These are phyloP conservation scores for Trichogramma evanescens DNA, from an alignment of 2,888 invertebrate species.

Conservation along the genomic window DNA sequence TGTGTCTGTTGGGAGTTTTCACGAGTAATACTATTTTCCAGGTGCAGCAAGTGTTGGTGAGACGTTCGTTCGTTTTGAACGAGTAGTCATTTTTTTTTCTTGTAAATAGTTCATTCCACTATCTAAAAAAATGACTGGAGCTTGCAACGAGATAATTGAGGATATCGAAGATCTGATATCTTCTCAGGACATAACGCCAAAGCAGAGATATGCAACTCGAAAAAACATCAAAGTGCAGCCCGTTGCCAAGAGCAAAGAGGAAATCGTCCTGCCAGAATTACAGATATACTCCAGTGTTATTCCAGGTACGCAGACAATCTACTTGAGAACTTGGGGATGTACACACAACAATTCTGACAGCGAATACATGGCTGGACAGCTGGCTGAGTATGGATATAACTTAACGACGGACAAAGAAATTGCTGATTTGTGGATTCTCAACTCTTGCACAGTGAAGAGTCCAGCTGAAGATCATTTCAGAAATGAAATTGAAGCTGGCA, in stretches of 20 bases:
- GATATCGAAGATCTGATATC: conserved; percentile 82
- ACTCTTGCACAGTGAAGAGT: conserved; percentile 97
- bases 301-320: conserved; percentile 57
- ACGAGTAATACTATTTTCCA: no score
- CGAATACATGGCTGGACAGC: conserved; percentile 96
- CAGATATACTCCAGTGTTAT: conserved; percentile 43
- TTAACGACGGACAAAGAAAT: conserved; percentile 71
- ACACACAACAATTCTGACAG: conserved; percentile 96
- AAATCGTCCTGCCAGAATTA: conserved; percentile 26
- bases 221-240: conserved; percentile 66
- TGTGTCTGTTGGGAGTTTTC: no score
- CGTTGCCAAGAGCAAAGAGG: conserved; percentile 49
- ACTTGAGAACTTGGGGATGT: conserved; percentile 93
- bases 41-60: no score
- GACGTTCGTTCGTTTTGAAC: no score
- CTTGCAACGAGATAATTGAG: conserved; percentile 64
- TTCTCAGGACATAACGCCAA: conserved; percentile 71
- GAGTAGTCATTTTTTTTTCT: no score
- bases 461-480: conserved; percentile 94
- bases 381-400: conserved; percentile 80
- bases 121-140: conserved; percentile 50
- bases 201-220: conserved; percentile 66
- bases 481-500: conserved; percentile 77
- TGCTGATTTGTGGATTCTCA: conserved; percentile 91
- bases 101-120: no score